phyloP scores from a whole-genome alignment of 1,140 invertebrate genomes.

The Yoshiicerus persimilis region DNA sequence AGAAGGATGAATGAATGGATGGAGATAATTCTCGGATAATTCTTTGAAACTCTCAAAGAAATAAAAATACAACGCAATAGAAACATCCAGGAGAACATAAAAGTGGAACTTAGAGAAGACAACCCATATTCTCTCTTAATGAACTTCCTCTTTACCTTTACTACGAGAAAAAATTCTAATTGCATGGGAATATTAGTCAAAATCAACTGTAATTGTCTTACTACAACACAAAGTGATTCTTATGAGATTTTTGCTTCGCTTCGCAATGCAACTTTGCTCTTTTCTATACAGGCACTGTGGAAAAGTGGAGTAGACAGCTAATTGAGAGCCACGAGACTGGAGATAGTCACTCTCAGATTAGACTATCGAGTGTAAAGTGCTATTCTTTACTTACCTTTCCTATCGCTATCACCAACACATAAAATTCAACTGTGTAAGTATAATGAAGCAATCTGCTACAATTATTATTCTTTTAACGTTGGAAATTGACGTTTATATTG shows the following conservation, averaged over 20 bases:
- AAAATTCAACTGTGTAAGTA: no score
- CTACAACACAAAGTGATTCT: neutral
- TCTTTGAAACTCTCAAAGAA: no score
- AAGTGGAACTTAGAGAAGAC: neutral
- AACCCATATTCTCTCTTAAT: neutral
- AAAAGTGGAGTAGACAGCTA: neutral
- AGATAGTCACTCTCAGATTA: neutral
- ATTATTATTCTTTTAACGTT: neutral
- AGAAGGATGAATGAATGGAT: no score
- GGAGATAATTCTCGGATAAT: no score
- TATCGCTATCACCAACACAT: no score
- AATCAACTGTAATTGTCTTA: conserved; percentile 2
- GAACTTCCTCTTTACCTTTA: conserved; percentile 8
- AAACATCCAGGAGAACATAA: neutral
- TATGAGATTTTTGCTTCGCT: neutral
- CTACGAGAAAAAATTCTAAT: conserved; percentile 18
- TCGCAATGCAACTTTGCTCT: neutral
- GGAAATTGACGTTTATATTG: neutral
- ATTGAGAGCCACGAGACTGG: neutral
- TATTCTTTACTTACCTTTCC: neutral
- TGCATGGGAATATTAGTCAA: conserved; percentile 12
- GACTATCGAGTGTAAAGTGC: neutral
- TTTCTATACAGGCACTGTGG: neutral
- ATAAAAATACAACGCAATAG: no score
- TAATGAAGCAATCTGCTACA: no score